These are phyloP conservation scores for Hoplodrina ambigua DNA, from an alignment of 2,888 invertebrate genomes.

Conservation along the genomic window DNA sequence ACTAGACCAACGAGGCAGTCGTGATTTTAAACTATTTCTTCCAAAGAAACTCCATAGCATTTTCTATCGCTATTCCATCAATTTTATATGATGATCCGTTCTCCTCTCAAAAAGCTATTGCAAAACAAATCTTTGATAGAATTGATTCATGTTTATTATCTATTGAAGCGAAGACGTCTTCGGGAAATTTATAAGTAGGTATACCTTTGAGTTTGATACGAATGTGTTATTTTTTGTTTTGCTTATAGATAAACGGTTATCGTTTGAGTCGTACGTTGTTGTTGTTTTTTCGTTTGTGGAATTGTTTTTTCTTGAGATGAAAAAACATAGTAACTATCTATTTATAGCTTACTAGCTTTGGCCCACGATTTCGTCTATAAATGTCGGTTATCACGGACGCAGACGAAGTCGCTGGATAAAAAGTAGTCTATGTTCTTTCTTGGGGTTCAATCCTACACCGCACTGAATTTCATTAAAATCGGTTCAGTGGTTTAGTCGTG, in stretches of 20 bases:
- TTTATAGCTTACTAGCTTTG: too few relatives aligned
- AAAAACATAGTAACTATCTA: too few relatives aligned
- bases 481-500: too few relatives aligned
- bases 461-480: too few relatives aligned
- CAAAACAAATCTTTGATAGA: constrained; percentile 58
- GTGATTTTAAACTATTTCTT: constrained; percentile 19
- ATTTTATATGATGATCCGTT: constrained; percentile 50
- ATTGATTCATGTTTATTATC: constrained; percentile 63
- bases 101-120: constrained; percentile 47
- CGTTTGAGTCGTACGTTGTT: constrained; percentile 17
- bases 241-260: constrained; percentile 28
- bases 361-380: too few relatives aligned
- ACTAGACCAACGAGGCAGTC: too few relatives aligned
- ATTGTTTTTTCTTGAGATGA: neutral
- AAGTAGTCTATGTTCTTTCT: too few relatives aligned
- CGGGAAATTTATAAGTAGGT: constrained; percentile 43
- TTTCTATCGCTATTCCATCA: constrained; percentile 51
- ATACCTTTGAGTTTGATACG: constrained; percentile 33
- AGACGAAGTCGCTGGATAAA: too few relatives aligned
- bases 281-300: constrained; percentile 11
- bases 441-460: too few relatives aligned
- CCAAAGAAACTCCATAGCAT: neutral
- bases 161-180: constrained; percentile 37
- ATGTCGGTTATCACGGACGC: too few relatives aligned
- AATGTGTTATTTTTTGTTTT: constrained; percentile 25